A percentile compares a stretch with the other conserved stretches of the same genome.
phyloP scores from a whole-genome alignment of 2,888 invertebrate species.

The Erebia aethiops region DNA sequence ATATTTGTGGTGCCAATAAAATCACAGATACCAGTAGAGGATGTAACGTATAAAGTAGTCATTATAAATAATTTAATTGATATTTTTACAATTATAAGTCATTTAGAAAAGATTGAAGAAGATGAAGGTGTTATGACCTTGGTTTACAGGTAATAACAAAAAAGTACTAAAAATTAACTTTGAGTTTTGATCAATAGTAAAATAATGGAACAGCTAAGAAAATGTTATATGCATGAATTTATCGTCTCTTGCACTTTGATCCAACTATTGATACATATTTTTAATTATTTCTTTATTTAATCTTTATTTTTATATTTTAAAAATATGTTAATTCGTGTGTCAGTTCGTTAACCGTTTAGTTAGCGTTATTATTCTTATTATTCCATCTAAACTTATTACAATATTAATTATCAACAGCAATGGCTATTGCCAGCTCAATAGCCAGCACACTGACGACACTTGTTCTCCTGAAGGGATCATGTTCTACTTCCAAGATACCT shows the following conservation, averaged over 20 bases:
- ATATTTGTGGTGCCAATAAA: conserved; percentile 65
- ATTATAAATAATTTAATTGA: conserved; percentile 43
- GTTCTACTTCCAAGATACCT: conserved; percentile 50
- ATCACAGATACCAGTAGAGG: conserved; percentile 60
- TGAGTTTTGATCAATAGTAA: background rate
- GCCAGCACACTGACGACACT: conserved; percentile 56
- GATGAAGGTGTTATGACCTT: background rate
- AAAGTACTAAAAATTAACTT: background rate
- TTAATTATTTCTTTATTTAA: too few species aligned
- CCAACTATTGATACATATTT: too few species aligned
- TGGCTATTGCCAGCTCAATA: conserved; percentile 67
- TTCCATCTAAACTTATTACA: background rate
- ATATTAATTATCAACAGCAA: conserved; percentile 60
- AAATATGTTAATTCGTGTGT: too few species aligned
- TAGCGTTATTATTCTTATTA: too few species aligned
- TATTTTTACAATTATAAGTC: background rate
- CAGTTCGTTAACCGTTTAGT: too few species aligned
- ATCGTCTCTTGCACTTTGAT: too few species aligned
- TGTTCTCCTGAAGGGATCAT: conserved; percentile 63
- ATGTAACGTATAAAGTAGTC: conserved; percentile 51
- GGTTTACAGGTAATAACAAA: conserved; percentile 11
- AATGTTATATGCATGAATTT: too few species aligned
- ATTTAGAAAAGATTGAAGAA: background rate
- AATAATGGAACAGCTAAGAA: too few species aligned
- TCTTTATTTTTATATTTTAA: too few species aligned